Evolutionary conservation across 1,140 invertebrate species (phyloP), one percentile per base, ranked within the genome.

Genomic region (Battus philenor): DNA sequence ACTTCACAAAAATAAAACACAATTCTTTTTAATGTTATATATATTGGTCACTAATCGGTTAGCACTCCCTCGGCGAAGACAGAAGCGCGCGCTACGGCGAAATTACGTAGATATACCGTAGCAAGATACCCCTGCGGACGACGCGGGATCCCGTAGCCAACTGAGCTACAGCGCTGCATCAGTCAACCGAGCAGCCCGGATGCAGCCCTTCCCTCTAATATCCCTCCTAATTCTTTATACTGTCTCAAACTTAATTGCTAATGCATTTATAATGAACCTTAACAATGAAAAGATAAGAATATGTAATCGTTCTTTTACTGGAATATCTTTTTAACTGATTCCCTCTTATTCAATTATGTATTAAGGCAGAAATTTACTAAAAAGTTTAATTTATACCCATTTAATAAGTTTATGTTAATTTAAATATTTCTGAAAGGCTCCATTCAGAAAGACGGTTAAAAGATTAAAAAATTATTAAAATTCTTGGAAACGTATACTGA

Each of bases 401-500:
- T 22, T 22, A 22, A 7, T 4, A 7, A 22, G 20, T 22, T 4
- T 7, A 22, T 4, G 7, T 4, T 4, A 22, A 22, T 7, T 4
- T 7, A 22, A 4, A 7, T 16, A 13, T 15, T 16, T 2, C 11
- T 11, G 4, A 10, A 12, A 8, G 17, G n/a, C n/a, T n/a, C 13
- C 12, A 22, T 8, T 70, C 54, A 76, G 70, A 68, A 65, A 78
- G 76, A 76, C 74, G 10, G 10, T 80, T 68, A 72, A 76, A 76
- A 69, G 63, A 74, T 63, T 57, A 68, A 55, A 72, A 79, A 72
- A 72, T 75, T 75, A 75, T 79, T 68, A 60, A 64, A 59, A 70
- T 77, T 73, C 74, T 68, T 51, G 52, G 60, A 52, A 76, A 74
- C 73, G 76, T 66, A 73, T 80, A 75, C n/a, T n/a, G 68, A 75